Percentiles rank a stretch among this genome's conserved stretches.
These are phyloP conservation scores for Plebejus argus DNA, from an alignment of 2,888 invertebrate species.

Conservation along the genomic window DNA sequence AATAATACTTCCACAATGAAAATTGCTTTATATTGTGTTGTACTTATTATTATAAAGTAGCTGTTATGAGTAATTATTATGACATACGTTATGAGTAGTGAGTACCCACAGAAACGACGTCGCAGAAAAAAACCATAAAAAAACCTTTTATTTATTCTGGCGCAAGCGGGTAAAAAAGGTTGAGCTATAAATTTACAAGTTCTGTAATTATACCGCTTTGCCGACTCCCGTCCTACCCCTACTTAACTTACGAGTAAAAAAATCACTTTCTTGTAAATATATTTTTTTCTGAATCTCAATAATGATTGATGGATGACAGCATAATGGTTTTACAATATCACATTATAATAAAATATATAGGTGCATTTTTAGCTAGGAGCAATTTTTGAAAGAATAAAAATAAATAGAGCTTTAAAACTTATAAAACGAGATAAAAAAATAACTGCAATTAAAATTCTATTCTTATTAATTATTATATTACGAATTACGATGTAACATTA, in stretches of 20 bases:
- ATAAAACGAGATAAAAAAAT: too few relatives aligned
- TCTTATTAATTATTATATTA: too few relatives aligned
- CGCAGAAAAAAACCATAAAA: not conserved
- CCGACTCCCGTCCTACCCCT: conserved; percentile 34
- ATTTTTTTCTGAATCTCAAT: not conserved
- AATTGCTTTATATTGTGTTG: too few relatives aligned
- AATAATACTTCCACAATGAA: too few relatives aligned
- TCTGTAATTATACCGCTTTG: conserved; percentile 8
- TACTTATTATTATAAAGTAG: too few relatives aligned
- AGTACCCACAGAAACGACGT: not conserved
- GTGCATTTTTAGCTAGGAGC: not conserved
- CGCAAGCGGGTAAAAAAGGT: not conserved
- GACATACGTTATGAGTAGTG: too few relatives aligned
- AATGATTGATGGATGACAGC: conserved; percentile 10
- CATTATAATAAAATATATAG: not conserved
- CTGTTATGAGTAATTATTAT: too few relatives aligned
- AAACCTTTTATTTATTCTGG: not conserved
- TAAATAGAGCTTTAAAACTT: too few relatives aligned
- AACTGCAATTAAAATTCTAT: too few relatives aligned
- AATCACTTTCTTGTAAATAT: conserved; percentile 3
- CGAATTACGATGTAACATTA: too few relatives aligned
- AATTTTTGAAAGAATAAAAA: not conserved
- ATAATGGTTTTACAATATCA: conserved; percentile 7
- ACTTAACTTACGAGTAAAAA: conserved; percentile 16
- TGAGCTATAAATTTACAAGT: conserved; percentile 13